Evolutionary conservation across 1,140 invertebrate species (phyloP).

Genomic region (Nylanderia fulva): DNA sequence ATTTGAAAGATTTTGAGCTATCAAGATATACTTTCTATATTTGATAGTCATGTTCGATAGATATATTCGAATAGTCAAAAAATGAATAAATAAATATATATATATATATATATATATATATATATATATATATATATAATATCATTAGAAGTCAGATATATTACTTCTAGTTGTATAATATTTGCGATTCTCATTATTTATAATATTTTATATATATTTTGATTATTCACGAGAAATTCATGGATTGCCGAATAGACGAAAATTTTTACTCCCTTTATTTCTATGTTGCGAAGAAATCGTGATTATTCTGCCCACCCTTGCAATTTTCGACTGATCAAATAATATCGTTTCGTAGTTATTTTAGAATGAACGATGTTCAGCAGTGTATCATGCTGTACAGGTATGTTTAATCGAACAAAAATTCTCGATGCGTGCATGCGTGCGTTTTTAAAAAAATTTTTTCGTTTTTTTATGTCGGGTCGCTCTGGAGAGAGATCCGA

Average conservation of each 20-base stretch:
- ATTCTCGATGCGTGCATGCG: constrained; percentile 5
- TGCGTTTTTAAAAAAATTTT: background rate
- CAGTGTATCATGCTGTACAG: constrained; percentile 33
- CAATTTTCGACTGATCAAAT: constrained; percentile 37
- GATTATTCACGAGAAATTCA: background rate
- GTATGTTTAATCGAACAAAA: constrained; percentile 55
- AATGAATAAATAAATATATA: too few species aligned
- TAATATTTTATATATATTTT: too few species aligned
- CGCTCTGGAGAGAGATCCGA: constrained; percentile 16
- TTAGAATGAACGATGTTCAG: constrained; percentile 37
- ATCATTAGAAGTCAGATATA: too few species aligned
- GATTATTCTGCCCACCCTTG: background rate
- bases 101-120: too few species aligned
- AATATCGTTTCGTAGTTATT: constrained; percentile 50
- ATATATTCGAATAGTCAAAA: too few species aligned
- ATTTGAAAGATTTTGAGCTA: too few species aligned
- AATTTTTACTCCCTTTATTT: background rate
- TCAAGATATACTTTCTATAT: too few species aligned
- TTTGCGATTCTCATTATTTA: too few species aligned
- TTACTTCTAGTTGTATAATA: too few species aligned
- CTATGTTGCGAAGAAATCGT: constrained; percentile 15
- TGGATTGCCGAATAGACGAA: background rate
- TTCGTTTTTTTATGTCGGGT: background rate
- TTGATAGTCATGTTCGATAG: too few species aligned
- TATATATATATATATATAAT: too few species aligned